Evolutionary conservation across 2,113 vertebrate species (phyloP), one percentile per base, ranked within the genome.

Genomic region (Dasyurus viverrinus): DNA sequence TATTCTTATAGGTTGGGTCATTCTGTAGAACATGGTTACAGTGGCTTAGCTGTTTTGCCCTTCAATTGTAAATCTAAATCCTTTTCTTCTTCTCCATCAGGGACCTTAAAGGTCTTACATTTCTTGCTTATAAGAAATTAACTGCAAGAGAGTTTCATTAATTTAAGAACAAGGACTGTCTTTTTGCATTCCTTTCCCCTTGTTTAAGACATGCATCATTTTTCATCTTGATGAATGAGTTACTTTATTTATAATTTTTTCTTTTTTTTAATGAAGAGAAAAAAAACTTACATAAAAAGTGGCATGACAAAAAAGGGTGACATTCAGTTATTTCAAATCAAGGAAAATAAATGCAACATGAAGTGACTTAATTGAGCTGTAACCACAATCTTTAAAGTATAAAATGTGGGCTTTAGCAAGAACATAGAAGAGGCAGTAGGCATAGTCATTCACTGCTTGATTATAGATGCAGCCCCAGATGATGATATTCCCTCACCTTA

Each of bases 221-320:
- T 98, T 98, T 98, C 97, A 98, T 97, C 97, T 97, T 98, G 97
- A 98, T 98, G 97, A 98, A 98, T 97, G 98, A 95, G 95, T 98
- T 96, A 95, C 54, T 94, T 96, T 97, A 93, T 97, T 95, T 98
- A 98, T 93, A 98, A 98, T 97, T 98, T 98, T 97, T 98, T 97
- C 23, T 1, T 84, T 1, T 98, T 1, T 98, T 98, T 98, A 98
- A 98, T 98, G 98, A 96, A 89, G 94, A 95, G 92, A 96, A 97
- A 98, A 98, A n/a, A 97, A 96, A 95, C 92, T 94, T 97, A 96
- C 97, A 97, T 98, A 98, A 98, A 98, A 98, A 98, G 50, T 98
- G 96, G 84, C 53, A 96, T 98, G 98, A 98, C 97, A 98, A 98
- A 98, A 98, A 98, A 94, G 3, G 95, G 68, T 98, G 98, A 97